Evolutionary conservation across 2,797 vertebrate species (phyloP), one percentile per base, ranked within the genome.

Genomic region (Gallinago solitaria): DNA sequence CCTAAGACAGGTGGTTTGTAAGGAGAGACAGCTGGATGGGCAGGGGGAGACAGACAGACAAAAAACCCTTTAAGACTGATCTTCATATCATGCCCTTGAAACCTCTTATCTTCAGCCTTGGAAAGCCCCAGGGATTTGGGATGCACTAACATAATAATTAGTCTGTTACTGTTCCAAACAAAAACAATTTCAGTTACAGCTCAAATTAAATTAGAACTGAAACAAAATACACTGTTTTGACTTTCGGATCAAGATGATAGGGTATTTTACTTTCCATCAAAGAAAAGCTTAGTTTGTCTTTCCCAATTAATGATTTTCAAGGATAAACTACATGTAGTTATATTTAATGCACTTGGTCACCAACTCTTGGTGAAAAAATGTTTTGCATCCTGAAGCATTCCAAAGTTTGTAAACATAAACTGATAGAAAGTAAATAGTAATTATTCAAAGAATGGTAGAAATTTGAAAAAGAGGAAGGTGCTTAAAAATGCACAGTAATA

Each of bases 141-240:
- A 77, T 87, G 27, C 24, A 51, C 21, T 83, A 39, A 59, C 70
- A 51, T 11, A 59, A 9, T 54, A 76, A 65, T 82, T 30, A 73
- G 5, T 51, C 33, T 74, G 14, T 73, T 69, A 53, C 35, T 68
- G 16, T 73, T 79, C 25, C 32, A 83, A 43, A 91, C 20, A 85
- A 35, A 11, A 78, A 64, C 53, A 0, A 87, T 61, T 76, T 90
- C 54, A 65, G 23, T 87, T 88, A 59, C 33, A 81, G 47, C 74
- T 88, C 79, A 85, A 71, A 24, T 83, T 74, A 90, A 33, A 61
- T 61, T 80, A 61, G 16, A 87, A 63, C 18, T 63, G 47, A 93
- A 85, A 85, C 12, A 76, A 63, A 89, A 59, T 51, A 69, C 4
- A 47, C 14, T 33, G 8, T 16, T 77, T 57, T 70, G 64, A 74